A percentile compares a stretch with the other conserved stretches of the same genome.
Conservation (phyloP, 2,113 vertebrate species). For the Astur gentilis region DNA sequence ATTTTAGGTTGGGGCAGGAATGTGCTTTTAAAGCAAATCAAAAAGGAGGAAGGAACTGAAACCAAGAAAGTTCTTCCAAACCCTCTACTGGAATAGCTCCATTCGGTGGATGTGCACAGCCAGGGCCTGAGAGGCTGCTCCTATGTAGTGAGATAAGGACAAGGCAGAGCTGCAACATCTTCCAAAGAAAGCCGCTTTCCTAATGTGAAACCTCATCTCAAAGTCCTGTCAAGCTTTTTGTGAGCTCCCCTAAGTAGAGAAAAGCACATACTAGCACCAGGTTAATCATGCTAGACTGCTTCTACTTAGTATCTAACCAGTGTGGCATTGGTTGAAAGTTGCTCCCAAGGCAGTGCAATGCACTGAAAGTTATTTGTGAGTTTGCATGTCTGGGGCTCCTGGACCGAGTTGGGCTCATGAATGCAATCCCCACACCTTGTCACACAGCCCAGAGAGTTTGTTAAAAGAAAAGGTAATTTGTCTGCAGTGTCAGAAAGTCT, state of each 20-base stretch:
- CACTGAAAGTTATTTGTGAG: background rate
- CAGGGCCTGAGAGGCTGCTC: background rate
- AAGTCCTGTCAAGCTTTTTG: background rate
- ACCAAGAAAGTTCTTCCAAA: background rate
- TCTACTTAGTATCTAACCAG: background rate
- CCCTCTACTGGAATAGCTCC: background rate
- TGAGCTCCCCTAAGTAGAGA: background rate
- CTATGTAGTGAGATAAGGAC: background rate
- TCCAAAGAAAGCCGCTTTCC: background rate
- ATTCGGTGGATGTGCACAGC: background rate
- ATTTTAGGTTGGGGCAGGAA: background rate
- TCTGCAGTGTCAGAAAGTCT: background rate
- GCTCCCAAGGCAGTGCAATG: background rate
- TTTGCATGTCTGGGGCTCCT: background rate
- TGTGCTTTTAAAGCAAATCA: background rate
- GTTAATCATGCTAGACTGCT: background rate
- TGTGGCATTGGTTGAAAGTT: background rate
- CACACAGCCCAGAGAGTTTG: background rate
- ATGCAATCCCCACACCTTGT: background rate
- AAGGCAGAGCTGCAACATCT: background rate
- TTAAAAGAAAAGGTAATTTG: background rate
- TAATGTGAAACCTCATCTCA: background rate
- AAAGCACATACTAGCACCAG: background rate
- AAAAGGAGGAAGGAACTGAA: background rate
- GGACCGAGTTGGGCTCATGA: background rate